phyloP scores from a whole-genome alignment of 2,888 invertebrate species.

The Pogonocherus hispidulus region DNA sequence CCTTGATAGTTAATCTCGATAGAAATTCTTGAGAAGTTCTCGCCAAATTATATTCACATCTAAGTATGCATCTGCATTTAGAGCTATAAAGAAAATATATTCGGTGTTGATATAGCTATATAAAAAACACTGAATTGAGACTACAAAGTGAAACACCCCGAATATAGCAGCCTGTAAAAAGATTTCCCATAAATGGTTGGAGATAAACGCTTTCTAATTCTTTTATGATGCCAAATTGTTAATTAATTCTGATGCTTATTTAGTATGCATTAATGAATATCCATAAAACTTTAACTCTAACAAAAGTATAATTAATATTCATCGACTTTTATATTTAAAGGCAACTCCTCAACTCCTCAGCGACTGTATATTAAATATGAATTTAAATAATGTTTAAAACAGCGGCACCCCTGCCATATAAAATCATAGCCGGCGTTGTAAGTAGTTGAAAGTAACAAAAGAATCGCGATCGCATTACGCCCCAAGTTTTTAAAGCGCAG shows the following conservation, averaged over 20 bases:
- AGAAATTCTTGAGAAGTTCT: no score
- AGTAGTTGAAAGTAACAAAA: conserved; percentile 62
- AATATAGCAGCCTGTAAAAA: no score
- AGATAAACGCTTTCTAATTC: neutral
- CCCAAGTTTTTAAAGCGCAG: conserved; percentile 63
- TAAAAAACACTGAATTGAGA: no score
- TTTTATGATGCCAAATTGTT: conserved; percentile 1
- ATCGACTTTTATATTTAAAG: conserved; percentile 55
- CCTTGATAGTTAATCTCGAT: no score
- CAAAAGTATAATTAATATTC: conserved; percentile 64
- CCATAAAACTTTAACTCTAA: conserved; percentile 51
- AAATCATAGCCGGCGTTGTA: conserved; percentile 62
- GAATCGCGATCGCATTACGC: conserved; percentile 59
- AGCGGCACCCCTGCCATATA: conserved; percentile 58
- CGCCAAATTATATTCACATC: no score
- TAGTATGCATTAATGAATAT: conserved; percentile 46
- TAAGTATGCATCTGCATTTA: no score
- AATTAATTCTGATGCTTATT: conserved; percentile 44
- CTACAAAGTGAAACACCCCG: no score
- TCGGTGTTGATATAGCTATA: no score
- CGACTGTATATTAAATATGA: conserved; percentile 65
- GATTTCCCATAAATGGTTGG: no score
- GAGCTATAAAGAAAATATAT: no score
- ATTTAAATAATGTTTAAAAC: conserved; percentile 64
- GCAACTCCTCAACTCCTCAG: conserved; percentile 45